phyloP scores from a whole-genome alignment of 2,888 invertebrate genomes.

The Spodoptera littoralis region DNA sequence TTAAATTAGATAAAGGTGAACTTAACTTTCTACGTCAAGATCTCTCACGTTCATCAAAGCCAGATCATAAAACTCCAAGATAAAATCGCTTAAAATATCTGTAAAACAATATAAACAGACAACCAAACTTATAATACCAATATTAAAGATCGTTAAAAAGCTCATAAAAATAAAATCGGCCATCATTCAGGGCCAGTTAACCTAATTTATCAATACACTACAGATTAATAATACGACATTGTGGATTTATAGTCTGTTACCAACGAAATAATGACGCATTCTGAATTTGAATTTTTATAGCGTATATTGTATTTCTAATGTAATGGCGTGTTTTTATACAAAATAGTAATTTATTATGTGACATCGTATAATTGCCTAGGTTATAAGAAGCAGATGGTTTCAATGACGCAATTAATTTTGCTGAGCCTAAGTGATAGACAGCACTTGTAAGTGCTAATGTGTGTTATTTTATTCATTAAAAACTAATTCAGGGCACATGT shows the following conservation, averaged over 20 bases:
- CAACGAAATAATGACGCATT: conserved; percentile 31
- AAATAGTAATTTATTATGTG: conserved; percentile 1
- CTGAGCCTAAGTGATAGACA: too few relatives aligned
- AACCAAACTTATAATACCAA: conserved; percentile 44
- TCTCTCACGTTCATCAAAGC: conserved; percentile 8
- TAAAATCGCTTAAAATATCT: conserved; percentile 41
- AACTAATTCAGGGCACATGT: not conserved
- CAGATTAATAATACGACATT: conserved; percentile 28
- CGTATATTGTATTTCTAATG: conserved; percentile 28
- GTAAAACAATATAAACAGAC: conserved; percentile 40
- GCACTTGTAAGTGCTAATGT: too few relatives aligned
- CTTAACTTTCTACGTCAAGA: conserved; percentile 18
- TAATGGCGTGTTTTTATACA: conserved; percentile 7
- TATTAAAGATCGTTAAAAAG: conserved; percentile 45
- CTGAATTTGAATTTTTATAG: conserved; percentile 25
- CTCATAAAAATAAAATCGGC: conserved; percentile 49
- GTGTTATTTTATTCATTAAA: not conserved
- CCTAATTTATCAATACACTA: conserved; percentile 44
- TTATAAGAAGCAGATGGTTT: conserved; percentile 5
- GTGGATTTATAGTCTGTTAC: conserved; percentile 30
- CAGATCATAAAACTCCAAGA: conserved; percentile 34
- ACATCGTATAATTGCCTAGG: conserved; percentile 8
- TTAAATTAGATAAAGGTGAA: too few relatives aligned
- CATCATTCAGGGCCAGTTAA: conserved; percentile 35
- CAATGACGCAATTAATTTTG: too few relatives aligned